Evolutionary conservation across 2,888 invertebrate species (phyloP).

Genomic region (Sphaerolaimus hirsutus): DNA sequence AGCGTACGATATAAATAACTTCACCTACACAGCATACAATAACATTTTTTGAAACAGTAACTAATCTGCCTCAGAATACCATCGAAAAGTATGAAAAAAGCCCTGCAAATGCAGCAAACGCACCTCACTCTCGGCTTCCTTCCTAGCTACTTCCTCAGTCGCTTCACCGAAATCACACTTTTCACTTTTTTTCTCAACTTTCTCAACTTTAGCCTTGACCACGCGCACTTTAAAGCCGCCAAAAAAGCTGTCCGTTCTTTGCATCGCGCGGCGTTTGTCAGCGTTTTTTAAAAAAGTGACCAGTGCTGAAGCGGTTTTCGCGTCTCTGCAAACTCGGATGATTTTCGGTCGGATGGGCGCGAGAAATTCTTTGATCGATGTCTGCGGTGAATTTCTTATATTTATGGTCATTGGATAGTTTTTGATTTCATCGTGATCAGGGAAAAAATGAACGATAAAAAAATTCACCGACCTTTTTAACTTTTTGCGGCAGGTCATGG

Average conservation of each 20-base stretch:
- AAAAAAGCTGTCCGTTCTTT: constrained; percentile 13
- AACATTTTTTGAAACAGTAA: too few relatives aligned
- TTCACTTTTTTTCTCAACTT: background rate
- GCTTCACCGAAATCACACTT: background rate
- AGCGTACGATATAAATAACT: too few relatives aligned
- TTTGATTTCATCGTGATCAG: constrained; percentile 15
- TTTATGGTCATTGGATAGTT: too few relatives aligned
- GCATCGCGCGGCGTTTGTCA: constrained; percentile 14
- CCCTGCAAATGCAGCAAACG: too few relatives aligned
- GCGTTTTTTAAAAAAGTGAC: constrained; percentile 15
- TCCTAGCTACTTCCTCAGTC: constrained; percentile 5
- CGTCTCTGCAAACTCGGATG: constrained; percentile 9
- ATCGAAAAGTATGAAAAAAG: too few relatives aligned
- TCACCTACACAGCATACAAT: too few relatives aligned
- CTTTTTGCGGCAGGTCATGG: background rate
- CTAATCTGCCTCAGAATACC: too few relatives aligned
- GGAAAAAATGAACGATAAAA: background rate
- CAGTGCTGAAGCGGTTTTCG: constrained; percentile 10
- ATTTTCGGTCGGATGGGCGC: constrained; percentile 15
- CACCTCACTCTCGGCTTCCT: constrained; percentile 3
- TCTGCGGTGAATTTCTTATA: too few relatives aligned
- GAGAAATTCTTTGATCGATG: constrained; percentile 19
- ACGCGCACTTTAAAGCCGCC: constrained; percentile 16
- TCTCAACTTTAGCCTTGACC: background rate
- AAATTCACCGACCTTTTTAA: background rate